A percentile compares a stretch with the other conserved stretches of the same genome.
phyloP scores from a whole-genome alignment of 2,888 invertebrate species.

The Dexiosoma caninum region DNA sequence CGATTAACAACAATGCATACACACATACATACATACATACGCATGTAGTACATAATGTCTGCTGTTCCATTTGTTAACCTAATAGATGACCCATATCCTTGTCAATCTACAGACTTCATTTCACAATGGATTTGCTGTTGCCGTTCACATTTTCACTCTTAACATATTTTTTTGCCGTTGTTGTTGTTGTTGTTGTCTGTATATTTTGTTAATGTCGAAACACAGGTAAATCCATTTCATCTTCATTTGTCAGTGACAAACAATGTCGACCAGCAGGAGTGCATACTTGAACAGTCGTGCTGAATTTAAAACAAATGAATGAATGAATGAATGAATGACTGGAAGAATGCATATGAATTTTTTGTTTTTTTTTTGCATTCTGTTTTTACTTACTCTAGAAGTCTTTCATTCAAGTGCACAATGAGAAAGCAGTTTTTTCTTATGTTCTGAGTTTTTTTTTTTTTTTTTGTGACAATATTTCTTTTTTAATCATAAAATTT shows the following conservation, averaged over 20 bases:
- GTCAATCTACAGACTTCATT: slow-evolving; percentile 20
- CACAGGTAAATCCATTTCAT: slow-evolving; percentile 37
- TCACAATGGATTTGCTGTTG: background rate
- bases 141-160: background rate
- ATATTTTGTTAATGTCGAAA: background rate
- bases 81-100: slow-evolving; percentile 17
- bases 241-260: slow-evolving; percentile 48
- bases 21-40: too few relatives aligned
- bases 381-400: background rate
- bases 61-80: background rate
- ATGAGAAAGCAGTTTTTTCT: background rate
- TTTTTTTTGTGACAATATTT: background rate
- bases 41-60: too few relatives aligned
- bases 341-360: slow-evolving; percentile 8
- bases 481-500: background rate
- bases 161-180: background rate
- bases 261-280: slow-evolving; percentile 17
- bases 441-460: background rate
- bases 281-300: slow-evolving; percentile 14
- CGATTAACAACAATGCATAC: too few relatives aligned
- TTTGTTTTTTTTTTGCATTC: background rate
- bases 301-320: slow-evolving; percentile 36
- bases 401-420: background rate
- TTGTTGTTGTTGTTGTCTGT: background rate
- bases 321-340: slow-evolving; percentile 9